Base-by-base conservation (phyloP, 2,797 vertebrate genomes). In the Mionectes olivaceus region DNA sequence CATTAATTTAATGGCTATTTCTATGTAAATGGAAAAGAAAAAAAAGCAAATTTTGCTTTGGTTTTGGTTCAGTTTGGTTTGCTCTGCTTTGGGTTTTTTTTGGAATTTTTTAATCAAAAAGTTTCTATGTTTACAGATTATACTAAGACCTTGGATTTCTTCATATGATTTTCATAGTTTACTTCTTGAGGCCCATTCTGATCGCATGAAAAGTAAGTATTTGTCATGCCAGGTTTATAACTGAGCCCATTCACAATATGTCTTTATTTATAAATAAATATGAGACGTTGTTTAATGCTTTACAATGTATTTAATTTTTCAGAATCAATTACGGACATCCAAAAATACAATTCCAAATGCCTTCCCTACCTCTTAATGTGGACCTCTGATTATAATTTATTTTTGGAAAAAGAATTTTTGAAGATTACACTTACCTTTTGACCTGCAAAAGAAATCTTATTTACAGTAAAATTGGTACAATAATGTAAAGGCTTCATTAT, bases 21-120 rank as follows among this genome's bases (percentile, higher is more conserved):
- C 19, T 37, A 11, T 24, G 32, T 21, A 87, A 78, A 83, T n/a
- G 3, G 9, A 16, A 47, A n/a, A 32, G 35, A 25, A 30, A 5
- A 18, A 8, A 4, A 46, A 22, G 0, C 3, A 55, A 19, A 10
- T 1, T 44, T 23, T 24, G 15, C 12, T 64, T 44, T 13, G 4
- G 6, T 9, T 11, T 8, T 2, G 7, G 0, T 19, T 46, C 23
- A 11, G 22, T 46, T 46, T 46, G 21, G 21, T 46, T 46, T 46
- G 44, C 2, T 56, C 56, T 50, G 19, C n/a, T 13, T 33, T 56
- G 21, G 28, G 16, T 69, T 70, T 76, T 82, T 43, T 7, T 6
- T 9, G 13, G 21, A 27, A 77, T 67, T 76, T 76, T 89, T 56
- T 11, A 25, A 35, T 47, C 21, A 71, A 39, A 83, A 78, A 82